Conservation (phyloP, 92 coral and sea anemone species). For the Ricordea florida region DNA sequence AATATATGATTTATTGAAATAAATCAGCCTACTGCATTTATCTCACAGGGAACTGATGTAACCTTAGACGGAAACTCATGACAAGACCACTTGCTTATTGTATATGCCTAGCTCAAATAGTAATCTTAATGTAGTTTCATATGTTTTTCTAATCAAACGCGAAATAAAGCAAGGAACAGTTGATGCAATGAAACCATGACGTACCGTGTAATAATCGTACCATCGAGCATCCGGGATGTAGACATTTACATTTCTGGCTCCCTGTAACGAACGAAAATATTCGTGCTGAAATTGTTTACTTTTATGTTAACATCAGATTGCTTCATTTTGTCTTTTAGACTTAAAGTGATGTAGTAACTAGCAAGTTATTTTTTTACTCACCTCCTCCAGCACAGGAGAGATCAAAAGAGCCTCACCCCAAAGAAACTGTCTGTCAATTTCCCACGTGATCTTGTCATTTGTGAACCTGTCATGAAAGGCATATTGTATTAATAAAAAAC, state of each 20-base stretch:
- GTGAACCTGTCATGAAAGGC: slow-evolving; percentile 61
- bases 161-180: background rate
- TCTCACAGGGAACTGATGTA: too few relatives aligned
- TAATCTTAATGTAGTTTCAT: too few relatives aligned
- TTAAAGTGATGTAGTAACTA: too few relatives aligned
- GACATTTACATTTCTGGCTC: slow-evolving; percentile 59
- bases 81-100: too few relatives aligned
- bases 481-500: background rate
- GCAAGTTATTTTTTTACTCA: background rate
- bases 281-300: too few relatives aligned
- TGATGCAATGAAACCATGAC: background rate
- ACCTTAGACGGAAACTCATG: too few relatives aligned
- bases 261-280: slow-evolving; percentile 23
- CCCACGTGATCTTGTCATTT: slow-evolving; percentile 78
- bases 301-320: too few relatives aligned
- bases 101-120: too few relatives aligned
- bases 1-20: background rate
- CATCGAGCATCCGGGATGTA: slow-evolving; percentile 92
- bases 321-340: too few relatives aligned
- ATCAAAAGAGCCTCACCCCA: slow-evolving; percentile 91
- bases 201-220: slow-evolving; percentile 87
- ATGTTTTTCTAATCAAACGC: background rate
- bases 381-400: slow-evolving; percentile 92
- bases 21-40: too few relatives aligned
- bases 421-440: slow-evolving; percentile 83